A percentile compares a stretch with the other conserved stretches of the same genome.
Evolutionary conservation across 2,888 invertebrate genomes (phyloP).

Genomic region (Noctua comes): DNA sequence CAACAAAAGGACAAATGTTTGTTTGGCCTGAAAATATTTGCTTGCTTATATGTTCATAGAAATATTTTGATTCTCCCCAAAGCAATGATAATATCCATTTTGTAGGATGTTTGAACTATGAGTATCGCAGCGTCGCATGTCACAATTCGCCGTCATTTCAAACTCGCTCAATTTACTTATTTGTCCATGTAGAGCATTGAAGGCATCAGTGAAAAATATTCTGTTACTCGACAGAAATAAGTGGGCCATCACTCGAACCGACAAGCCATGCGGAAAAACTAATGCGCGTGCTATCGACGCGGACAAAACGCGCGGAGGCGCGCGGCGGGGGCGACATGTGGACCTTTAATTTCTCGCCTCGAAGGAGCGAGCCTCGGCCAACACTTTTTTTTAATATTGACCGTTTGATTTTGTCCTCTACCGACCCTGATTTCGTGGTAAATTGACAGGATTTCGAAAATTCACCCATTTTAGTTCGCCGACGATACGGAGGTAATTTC

Average conservation of each 20-base stretch:
- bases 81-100: constrained; percentile 16
- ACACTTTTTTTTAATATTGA: constrained; percentile 76
- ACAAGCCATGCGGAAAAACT: constrained; percentile 74
- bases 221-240: constrained; percentile 56
- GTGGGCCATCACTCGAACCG: constrained; percentile 57
- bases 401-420: constrained; percentile 72
- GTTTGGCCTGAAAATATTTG: constrained; percentile 7
- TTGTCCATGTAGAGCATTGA: constrained; percentile 61
- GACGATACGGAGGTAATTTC: constrained; percentile 50
- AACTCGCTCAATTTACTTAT: constrained; percentile 58
- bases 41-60: not conserved
- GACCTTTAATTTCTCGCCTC: constrained; percentile 83
- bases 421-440: constrained; percentile 61
- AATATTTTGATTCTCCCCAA: not conserved
- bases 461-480: constrained; percentile 59
- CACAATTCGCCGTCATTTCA: constrained; percentile 25
- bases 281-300: constrained; percentile 71
- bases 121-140: not conserved
- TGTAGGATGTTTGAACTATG: not conserved
- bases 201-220: constrained; percentile 51
- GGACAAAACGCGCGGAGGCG: constrained; percentile 54
- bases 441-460: constrained; percentile 69
- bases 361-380: constrained; percentile 68
- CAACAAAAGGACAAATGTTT: constrained; percentile 11
- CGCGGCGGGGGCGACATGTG: constrained; percentile 60